These are phyloP conservation scores for Zhengitettix transpicula DNA, from an alignment of 2,888 invertebrate genomes.

Conservation along the genomic window DNA sequence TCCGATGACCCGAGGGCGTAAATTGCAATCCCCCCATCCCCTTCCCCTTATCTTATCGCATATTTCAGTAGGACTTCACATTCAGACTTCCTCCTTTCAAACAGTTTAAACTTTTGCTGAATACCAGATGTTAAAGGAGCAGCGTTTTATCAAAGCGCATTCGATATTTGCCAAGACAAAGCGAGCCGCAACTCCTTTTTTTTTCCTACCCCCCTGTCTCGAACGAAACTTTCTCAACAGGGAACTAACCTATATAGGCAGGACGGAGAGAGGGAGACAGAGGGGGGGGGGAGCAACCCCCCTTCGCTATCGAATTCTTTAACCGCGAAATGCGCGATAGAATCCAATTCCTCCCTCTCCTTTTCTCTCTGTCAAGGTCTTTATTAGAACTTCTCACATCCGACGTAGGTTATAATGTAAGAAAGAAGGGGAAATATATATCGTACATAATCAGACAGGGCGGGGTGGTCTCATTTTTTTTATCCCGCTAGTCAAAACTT, in stretches of 20 bases:
- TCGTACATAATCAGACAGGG: not conserved
- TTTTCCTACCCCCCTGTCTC: not conserved
- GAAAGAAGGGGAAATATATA: not conserved
- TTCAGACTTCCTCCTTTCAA: not conserved
- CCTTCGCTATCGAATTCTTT: not conserved
- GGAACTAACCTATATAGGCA: not conserved
- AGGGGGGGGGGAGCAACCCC: no score
- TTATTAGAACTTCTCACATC: not conserved
- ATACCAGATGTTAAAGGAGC: not conserved
- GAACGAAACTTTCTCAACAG: not conserved
- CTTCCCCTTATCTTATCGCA: no score
- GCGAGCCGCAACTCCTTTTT: not conserved
- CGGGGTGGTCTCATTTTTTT: not conserved
- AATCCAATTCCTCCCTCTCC: not conserved
- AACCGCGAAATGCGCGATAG: not conserved
- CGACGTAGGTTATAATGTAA: not conserved
- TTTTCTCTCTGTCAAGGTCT: not conserved
- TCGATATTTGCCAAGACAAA: not conserved
- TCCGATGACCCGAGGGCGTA: no score
- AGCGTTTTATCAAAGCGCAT: not conserved
- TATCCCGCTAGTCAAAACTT: slow-evolving; percentile 5
- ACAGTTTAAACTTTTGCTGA: not conserved
- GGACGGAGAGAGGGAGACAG: not conserved
- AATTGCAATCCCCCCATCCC: no score
- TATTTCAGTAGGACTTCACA: not conserved